Evolutionary conservation across 2,113 vertebrate genomes (phyloP), one percentile per base, ranked within the genome.

Genomic region (Pyrgilauda ruficollis): DNA sequence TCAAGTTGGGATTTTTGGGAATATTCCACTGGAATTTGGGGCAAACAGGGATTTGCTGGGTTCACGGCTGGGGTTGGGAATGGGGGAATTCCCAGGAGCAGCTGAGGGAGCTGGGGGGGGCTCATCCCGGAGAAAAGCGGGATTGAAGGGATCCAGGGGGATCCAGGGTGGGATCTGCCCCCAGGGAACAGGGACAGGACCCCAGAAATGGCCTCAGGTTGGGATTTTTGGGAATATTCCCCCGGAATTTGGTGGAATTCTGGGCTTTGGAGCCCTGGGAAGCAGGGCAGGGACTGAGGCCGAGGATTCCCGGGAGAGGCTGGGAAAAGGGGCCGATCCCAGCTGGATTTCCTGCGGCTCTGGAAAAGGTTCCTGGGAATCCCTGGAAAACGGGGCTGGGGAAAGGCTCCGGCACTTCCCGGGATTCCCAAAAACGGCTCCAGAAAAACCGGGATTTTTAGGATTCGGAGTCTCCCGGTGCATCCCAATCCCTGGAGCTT

Each of bases 201-300:
- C 11, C 3, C 6, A 11, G 20, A 20, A 56, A 56, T 0, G 13
- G 20, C 55, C 31, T 10, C 33, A 2, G 30, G 20, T 15, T 23
- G 56, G 56, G 56, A n/a, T 23, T 58, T 23, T 15, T 2, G 13
- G 56, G 56, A 58, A 56, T n/a, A 6, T 56, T 56, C 20, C 55
- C 31, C 20, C 6, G 20, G 31, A 22, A 56, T 21, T 19, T 12
- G 31, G 3, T n/a, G 33, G 6, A 31, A 11, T 15, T n/a, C 13
- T 1, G 26, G 33, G 14, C 28, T 37, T 0, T 30, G 44, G 7
- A 4, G 26, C 7, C 2, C 15, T 0, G 3, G 69, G 37, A 33
- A 53, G 15, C 28, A 3, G 8, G 28, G 49, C 28, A 41, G 11
- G 28, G 3, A 21, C 35, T 13, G 37, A 33, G 68, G 35, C 21